Percentiles rank a stretch among this genome's conserved stretches.
phyloP scores from a whole-genome alignment of 2,888 invertebrate species.

The Athalia cordata region DNA sequence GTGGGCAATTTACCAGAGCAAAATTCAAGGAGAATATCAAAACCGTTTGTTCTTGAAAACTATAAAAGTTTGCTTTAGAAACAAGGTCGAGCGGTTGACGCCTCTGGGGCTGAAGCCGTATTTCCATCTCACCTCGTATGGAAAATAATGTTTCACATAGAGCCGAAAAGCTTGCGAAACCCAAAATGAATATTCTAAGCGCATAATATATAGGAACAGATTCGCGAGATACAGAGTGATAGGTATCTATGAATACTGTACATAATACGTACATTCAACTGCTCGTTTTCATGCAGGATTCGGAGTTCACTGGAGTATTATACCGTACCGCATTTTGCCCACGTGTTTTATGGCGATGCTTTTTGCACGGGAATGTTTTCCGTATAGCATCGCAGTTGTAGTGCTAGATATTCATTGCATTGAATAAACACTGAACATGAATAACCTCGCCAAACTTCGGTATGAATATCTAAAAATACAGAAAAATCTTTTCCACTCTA shows the following conservation, averaged over 20 bases:
- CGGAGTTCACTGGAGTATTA: background rate
- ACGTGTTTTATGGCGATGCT: conserved; percentile 6
- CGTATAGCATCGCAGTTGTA: too few relatives aligned
- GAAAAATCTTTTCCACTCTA: too few relatives aligned
- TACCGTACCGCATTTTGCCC: background rate
- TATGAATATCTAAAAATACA: too few relatives aligned
- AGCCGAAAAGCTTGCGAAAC: conserved; percentile 6
- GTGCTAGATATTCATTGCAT: too few relatives aligned
- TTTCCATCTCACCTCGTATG: conserved; percentile 11
- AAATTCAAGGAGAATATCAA: conserved; percentile 8
- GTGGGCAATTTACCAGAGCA: background rate
- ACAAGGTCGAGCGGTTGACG: conserved; percentile 12
- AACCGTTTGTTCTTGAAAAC: conserved; percentile 17
- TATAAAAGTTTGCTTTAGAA: conserved; percentile 22
- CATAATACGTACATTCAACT: conserved; percentile 24
- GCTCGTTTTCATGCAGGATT: background rate
- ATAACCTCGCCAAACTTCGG: too few relatives aligned
- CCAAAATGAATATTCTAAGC: conserved; percentile 27
- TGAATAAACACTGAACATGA: too few relatives aligned
- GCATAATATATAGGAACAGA: conserved; percentile 10
- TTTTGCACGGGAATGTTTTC: background rate
- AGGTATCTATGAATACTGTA: conserved; percentile 27
- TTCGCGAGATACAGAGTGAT: background rate
- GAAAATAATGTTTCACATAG: conserved; percentile 14
- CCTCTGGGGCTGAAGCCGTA: conserved; percentile 25